These are phyloP conservation scores for Chymomyza fuscimana DNA, from an alignment of 2,888 invertebrate genomes.

Conservation along the genomic window DNA sequence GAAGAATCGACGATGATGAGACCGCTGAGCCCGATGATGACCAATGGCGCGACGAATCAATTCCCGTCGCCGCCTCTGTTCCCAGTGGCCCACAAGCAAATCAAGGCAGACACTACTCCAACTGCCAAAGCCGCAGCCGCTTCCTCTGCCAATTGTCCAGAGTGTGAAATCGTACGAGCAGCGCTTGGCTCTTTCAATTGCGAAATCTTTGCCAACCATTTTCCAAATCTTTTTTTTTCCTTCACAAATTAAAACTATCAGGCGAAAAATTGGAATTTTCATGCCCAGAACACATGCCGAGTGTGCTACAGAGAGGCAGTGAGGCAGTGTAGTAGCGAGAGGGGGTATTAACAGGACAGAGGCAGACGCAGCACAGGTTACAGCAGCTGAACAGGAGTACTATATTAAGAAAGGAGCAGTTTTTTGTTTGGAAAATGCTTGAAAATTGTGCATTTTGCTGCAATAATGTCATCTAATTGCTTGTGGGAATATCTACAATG, in stretches of 20 bases:
- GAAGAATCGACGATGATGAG: background rate
- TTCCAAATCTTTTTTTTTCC: conserved; percentile 6
- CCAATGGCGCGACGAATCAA: conserved; percentile 64
- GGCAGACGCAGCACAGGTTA: background rate
- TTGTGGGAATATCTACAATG: conserved; percentile 18
- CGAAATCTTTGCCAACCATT: background rate
- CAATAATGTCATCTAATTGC: conserved; percentile 64
- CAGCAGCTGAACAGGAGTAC: background rate
- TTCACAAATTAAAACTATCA: conserved; percentile 55
- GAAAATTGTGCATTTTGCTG: conserved; percentile 41
- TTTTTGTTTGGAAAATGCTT: background rate
- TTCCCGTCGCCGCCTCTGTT: conserved; percentile 30
- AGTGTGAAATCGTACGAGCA: conserved; percentile 35
- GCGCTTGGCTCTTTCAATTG: conserved; percentile 6
- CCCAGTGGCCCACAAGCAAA: background rate
- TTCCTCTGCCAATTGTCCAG: background rate
- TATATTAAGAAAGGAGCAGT: background rate
- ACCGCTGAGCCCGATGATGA: conserved; percentile 21
- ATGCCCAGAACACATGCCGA: conserved; percentile 49
- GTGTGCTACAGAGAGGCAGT: background rate
- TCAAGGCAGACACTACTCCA: conserved; percentile 7
- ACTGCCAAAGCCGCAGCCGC: background rate
- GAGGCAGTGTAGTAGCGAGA: background rate
- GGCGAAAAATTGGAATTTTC: conserved; percentile 66
- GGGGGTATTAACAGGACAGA: background rate